Evolutionary conservation across 2,113 vertebrate genomes (phyloP).

Genomic region (Macrotis lagotis): DNA sequence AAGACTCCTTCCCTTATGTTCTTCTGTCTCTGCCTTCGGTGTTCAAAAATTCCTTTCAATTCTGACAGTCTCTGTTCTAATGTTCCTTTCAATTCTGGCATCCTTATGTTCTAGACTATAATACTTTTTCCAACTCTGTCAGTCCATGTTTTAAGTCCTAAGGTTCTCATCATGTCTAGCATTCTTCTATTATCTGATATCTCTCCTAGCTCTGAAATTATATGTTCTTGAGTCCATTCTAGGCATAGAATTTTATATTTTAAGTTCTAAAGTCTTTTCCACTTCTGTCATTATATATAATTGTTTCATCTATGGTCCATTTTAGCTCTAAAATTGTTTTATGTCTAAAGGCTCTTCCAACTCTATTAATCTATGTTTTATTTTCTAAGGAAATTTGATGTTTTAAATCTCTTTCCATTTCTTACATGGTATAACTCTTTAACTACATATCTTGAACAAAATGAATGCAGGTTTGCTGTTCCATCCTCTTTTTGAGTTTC

Average conservation of each 20-base stretch:
- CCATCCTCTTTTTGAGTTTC: neutral
- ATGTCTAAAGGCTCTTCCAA: neutral
- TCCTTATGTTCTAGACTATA: neutral
- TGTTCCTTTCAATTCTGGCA: neutral
- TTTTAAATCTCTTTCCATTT: neutral
- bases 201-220: neutral
- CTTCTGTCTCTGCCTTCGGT: neutral
- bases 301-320: neutral
- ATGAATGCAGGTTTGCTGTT: neutral
- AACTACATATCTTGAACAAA: neutral
- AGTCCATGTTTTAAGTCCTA: neutral
- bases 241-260: neutral
- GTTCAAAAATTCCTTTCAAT: neutral
- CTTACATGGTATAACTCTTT: neutral
- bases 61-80: neutral
- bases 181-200: neutral
- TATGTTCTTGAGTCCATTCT: neutral
- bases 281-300: neutral
- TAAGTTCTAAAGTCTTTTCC: neutral
- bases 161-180: neutral
- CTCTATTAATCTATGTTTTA: neutral
- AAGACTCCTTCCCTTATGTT: conserved; percentile 50
- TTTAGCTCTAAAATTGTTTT: neutral
- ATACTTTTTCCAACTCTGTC: neutral
- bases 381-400: neutral